phyloP scores from a whole-genome alignment of 1,140 invertebrate genomes.

The Zeugodacus cucurbitae region DNA sequence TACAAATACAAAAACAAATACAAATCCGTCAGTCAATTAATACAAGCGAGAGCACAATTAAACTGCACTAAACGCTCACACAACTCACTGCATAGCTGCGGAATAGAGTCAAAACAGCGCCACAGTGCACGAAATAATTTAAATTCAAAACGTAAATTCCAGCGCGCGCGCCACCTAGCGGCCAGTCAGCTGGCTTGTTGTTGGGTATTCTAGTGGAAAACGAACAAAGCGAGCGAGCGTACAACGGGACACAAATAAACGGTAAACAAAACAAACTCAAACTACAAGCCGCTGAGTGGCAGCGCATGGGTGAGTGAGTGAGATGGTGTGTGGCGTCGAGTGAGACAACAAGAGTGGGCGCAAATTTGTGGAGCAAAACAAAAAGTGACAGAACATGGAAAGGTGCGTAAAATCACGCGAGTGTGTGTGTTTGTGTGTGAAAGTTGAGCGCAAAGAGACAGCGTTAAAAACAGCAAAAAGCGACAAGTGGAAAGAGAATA shows the following conservation, averaged over 20 bases:
- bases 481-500: neutral
- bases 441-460: neutral
- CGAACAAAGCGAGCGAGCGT: slow-evolving; percentile 19
- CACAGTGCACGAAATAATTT: neutral
- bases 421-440: neutral
- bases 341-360: slow-evolving; percentile 1
- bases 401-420: neutral
- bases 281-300: neutral
- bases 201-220: neutral
- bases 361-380: slow-evolving; percentile 15
- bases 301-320: neutral
- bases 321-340: neutral
- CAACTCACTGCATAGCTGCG: neutral
- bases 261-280: slow-evolving; percentile 30
- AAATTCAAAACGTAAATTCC: neutral
- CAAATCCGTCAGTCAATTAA: neutral
- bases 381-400: neutral
- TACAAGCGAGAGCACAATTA: slow-evolving; percentile 11
- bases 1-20: neutral
- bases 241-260: neutral
- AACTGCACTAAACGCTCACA: neutral
- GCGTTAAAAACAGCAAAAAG: neutral
- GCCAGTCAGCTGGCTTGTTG: neutral
- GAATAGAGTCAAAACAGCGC: neutral
- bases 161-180: neutral